Percentiles rank a stretch among this genome's conserved stretches.
Evolutionary conservation across 2,888 invertebrate species (phyloP).

Genomic region (Idaea straminata): DNA sequence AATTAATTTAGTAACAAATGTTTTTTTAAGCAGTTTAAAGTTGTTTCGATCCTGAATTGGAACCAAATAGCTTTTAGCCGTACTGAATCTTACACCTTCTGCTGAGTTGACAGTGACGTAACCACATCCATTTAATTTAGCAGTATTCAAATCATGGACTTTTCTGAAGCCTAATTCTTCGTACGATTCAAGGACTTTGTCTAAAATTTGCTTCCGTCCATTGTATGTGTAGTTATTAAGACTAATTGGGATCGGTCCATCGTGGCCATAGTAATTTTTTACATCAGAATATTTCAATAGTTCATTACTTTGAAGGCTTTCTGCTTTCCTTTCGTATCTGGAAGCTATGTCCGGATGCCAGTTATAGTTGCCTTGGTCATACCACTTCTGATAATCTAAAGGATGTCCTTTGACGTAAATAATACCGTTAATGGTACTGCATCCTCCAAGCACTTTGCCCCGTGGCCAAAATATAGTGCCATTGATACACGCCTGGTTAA

Average conservation of each 20-base stretch:
- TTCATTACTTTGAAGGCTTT: conserved; percentile 55
- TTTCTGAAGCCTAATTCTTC: conserved; percentile 62
- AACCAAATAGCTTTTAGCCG: conserved; percentile 78
- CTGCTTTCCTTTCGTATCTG: conserved; percentile 72
- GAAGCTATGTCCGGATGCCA: conserved; percentile 77
- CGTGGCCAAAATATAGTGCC: neutral
- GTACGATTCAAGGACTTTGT: conserved; percentile 54
- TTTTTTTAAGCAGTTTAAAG: conserved; percentile 17
- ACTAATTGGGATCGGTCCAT: conserved; percentile 57
- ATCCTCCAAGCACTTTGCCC: conserved; percentile 82
- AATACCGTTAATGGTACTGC: conserved; percentile 78
- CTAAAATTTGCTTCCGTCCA: conserved; percentile 49
- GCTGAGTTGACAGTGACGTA: conserved; percentile 65
- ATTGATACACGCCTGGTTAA: neutral
- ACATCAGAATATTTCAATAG: conserved; percentile 34
- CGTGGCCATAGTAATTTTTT: conserved; percentile 50
- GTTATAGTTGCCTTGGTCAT: conserved; percentile 69
- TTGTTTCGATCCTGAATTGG: conserved; percentile 31
- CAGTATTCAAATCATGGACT: conserved; percentile 61
- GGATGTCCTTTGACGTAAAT: conserved; percentile 76
- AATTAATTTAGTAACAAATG: conserved; percentile 24
- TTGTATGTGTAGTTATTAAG: conserved; percentile 60
- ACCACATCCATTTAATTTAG: conserved; percentile 69
- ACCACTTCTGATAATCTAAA: conserved; percentile 77
- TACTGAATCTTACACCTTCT: conserved; percentile 73